These are phyloP conservation scores for Plebejus anna DNA, from an alignment of 2,888 invertebrate genomes.

Conservation along the genomic window DNA sequence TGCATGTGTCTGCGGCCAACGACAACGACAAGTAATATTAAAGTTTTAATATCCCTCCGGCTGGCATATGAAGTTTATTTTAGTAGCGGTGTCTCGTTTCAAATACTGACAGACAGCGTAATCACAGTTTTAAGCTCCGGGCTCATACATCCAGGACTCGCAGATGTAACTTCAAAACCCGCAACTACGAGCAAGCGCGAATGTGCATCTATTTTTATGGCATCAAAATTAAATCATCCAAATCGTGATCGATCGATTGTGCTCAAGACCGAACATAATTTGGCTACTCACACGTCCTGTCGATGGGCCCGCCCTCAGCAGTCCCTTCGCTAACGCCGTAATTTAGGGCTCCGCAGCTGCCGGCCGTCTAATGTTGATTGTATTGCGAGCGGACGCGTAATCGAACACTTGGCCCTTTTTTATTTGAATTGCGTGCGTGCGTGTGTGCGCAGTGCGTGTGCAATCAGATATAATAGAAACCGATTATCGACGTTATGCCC, in stretches of 20 bases:
- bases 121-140: neutral
- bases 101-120: constrained; percentile 4
- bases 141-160: neutral
- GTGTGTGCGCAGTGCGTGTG: constrained; percentile 17
- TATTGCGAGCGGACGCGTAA: constrained; percentile 60
- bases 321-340: constrained; percentile 69
- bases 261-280: constrained; percentile 6
- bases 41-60: constrained; percentile 14
- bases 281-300: neutral
- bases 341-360: constrained; percentile 74
- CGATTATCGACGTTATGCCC: constrained; percentile 26
- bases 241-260: neutral
- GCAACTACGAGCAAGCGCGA: neutral
- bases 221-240: neutral
- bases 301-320: constrained; percentile 38
- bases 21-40: constrained; percentile 9
- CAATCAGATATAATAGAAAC: constrained; percentile 27
- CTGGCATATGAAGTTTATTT: constrained; percentile 19
- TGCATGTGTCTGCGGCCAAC: constrained; percentile 8
- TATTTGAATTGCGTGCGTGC: constrained; percentile 45
- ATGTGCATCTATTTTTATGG: neutral
- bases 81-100: constrained; percentile 18
- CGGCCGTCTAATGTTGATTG: constrained; percentile 73
- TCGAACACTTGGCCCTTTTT: constrained; percentile 61
- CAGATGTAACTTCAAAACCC: neutral